Evolutionary conservation across 2,888 invertebrate species (phyloP), one percentile per base, ranked within the genome.

Genomic region (Patella depressa): DNA sequence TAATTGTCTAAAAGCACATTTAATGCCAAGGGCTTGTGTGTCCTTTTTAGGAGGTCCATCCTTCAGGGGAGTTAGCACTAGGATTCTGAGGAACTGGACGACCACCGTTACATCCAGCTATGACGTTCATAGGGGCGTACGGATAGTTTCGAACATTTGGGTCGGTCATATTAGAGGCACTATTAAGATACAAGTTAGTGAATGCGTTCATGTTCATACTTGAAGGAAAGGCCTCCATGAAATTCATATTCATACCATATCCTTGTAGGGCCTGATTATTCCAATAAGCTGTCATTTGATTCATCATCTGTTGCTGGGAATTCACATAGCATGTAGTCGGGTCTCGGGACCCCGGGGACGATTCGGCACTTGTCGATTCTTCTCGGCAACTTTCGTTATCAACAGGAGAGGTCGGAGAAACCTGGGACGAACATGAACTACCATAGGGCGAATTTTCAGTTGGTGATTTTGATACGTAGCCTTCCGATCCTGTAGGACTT

Each of bases 401-500:
- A 24, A 72, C 59, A 1, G 76, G 76, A 5, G 76, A 76, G 4
- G 53, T 53, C 24, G 76, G 71, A 53, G 34, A 76, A 53, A 45
- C 53, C 4, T 71, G 57, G 2, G 45, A 29, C 5, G 72, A 72
- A 29, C 72, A 76, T 7, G 76, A 72, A 15, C 45, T 65, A 69
- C 72, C 55, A 53, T 72, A 76, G 12, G 76, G 76, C 12, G 76
- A 76, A 12, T 72, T 65, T 11, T 72, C 72, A 17, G 65, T 69
- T 5, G 76, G 72, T n/a, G 76, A 76, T 54, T 76, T 76, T 11
- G 72, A 65, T n/a, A 69, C 59, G 65, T 72, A 72, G 19, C 70
- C 34, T 29, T 57, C 72, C 11, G 65, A 65, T 19, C 65, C 65
- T 2, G 65, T 24, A 2, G 65, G 65, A 65, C 65, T 65, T 11